Evolutionary conservation across 2,888 invertebrate genomes (phyloP), one percentile per base, ranked within the genome.

Genomic region (Criorhina ranunculi): DNA sequence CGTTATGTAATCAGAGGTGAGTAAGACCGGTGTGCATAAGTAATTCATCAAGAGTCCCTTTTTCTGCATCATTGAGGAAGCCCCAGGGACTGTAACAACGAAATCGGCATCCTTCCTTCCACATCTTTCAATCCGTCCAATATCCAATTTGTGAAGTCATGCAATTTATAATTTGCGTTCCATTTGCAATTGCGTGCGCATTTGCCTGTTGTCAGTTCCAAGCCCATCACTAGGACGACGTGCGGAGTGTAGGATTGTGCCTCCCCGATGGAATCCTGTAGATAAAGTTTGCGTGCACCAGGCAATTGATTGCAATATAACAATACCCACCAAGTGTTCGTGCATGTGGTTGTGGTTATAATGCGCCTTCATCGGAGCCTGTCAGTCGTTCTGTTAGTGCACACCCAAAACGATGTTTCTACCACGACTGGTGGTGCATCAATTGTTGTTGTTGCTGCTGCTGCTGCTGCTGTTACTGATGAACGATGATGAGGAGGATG

Each of bases 161-260:
- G 83, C 83, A 69, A 83, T 79, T 83, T 83, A 79, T 83, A 83
- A 83, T 83, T 83, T 67, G 73, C 55, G 83, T 79, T 83, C 57
- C 83, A 79, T 75, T 83, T 79, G 69, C 73, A 69, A 83, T 69
- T 83, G 83, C 83, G 83, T 83, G 83, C 79, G 51, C 83, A 69
- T 83, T 83, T 79, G 67, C 73, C 67, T 79, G 62, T 79, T 75
- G 79, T 64, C 73, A 75, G 83, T 51, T 73, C 29, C 53, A 42
- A 67, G 42, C 55, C 35, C 64, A 75, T 75, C 46, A 75, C 64
- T 37, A 62, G 72, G 62, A 64, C 46, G 42, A 60, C 59, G 33
- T 49, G 51, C 8, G 53, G 60, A 51, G 60, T 51, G 60, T 7
- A 24, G 60, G 33, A 64, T 46, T 33, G 35, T 19, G 8, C n/a